phyloP scores from a whole-genome alignment of 2,113 vertebrate species.

The Rhea pennata region DNA sequence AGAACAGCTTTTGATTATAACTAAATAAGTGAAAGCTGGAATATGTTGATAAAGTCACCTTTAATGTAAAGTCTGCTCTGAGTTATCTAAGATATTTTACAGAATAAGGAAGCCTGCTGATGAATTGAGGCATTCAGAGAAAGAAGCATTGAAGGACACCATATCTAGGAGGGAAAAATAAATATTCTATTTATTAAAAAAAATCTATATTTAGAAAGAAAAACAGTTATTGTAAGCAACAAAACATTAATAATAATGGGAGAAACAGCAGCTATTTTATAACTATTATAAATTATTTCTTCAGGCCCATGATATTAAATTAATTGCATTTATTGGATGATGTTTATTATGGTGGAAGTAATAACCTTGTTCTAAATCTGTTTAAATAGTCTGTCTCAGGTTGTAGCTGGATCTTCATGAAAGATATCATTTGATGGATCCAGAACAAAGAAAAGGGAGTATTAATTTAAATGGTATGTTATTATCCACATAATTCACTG shows the following conservation, averaged over 20 bases:
- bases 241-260: neutral
- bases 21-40: conserved; percentile 71
- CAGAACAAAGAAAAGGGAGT: neutral
- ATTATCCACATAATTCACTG: neutral
- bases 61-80: conserved; percentile 64
- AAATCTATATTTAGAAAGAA: neutral
- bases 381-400: neutral
- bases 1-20: conserved; percentile 73
- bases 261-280: neutral
- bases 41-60: conserved; percentile 72
- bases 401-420: neutral
- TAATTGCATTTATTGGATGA: neutral
- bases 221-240: neutral
- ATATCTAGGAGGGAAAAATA: neutral
- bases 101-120: neutral
- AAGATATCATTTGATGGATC: neutral
- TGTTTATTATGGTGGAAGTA: neutral
- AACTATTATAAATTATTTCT: neutral
- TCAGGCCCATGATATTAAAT: neutral
- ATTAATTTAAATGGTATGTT: neutral
- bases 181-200: neutral
- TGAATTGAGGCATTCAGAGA: neutral
- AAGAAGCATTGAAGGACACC: neutral
- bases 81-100: conserved; percentile 50
- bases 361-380: neutral